These are phyloP conservation scores for Saguinus midas DNA, from an alignment of 2,113 vertebrate species.

Conservation along the genomic window DNA sequence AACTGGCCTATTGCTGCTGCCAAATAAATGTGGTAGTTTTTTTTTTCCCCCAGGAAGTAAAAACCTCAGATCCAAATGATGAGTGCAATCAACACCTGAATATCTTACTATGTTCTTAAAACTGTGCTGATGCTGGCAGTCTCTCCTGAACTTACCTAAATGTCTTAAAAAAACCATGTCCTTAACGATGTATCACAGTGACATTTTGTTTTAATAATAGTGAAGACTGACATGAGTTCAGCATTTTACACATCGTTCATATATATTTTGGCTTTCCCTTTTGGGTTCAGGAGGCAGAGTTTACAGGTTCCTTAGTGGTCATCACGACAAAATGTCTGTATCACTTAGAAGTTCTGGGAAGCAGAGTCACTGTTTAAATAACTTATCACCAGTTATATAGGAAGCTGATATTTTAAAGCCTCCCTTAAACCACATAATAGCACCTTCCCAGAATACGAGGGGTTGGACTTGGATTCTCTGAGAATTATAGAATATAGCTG, in stretches of 20 bases:
- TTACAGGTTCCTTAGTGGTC: not conserved
- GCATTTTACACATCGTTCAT: no score
- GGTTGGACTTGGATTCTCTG: slow-evolving; percentile 38
- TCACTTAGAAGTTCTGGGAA: slow-evolving; percentile 60
- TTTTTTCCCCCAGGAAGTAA: not conserved
- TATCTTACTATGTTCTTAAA: not conserved
- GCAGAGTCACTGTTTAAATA: slow-evolving; percentile 51
- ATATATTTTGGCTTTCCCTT: not conserved
- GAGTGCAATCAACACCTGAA: not conserved
- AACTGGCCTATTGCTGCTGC: not conserved
- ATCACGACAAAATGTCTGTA: slow-evolving; percentile 42
- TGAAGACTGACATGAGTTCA: not conserved
- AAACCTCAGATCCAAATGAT: not conserved
- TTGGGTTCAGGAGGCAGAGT: not conserved
- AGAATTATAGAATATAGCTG: slow-evolving; percentile 19
- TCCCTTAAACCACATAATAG: slow-evolving; percentile 69
- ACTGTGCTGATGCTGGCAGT: rapidly evolving
- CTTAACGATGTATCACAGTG: not conserved
- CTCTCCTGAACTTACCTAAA: not conserved
- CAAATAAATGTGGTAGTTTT: not conserved
- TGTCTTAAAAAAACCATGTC: not conserved
- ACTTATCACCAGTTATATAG: slow-evolving; percentile 53
- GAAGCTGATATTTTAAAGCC: slow-evolving; percentile 70
- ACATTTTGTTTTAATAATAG: not conserved
- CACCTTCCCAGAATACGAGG: slow-evolving; percentile 55